A percentile compares a stretch with the other conserved stretches of the same genome.
Evolutionary conservation across 1,140 invertebrate species (phyloP).

Genomic region (Magallana gigas): DNA sequence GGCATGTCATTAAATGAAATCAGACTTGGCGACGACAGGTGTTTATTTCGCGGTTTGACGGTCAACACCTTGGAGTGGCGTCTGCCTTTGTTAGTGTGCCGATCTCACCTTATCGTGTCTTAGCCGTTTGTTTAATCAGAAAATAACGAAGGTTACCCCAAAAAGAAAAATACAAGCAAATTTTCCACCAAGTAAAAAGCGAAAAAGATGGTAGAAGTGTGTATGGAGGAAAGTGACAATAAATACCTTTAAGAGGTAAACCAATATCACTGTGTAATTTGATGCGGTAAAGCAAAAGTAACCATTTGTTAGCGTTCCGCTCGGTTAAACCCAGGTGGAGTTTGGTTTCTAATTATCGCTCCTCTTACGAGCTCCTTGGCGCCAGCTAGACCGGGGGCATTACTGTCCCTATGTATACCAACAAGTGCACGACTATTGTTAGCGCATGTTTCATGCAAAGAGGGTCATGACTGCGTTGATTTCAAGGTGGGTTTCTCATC

Average conservation of each 20-base stretch:
- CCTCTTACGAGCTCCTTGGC: slow-evolving; percentile 55
- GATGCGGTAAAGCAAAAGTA: slow-evolving; percentile 45
- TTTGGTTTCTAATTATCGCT: slow-evolving; percentile 60
- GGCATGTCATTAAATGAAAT: slow-evolving; percentile 58
- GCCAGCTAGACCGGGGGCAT: slow-evolving; percentile 53
- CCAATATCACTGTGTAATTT: slow-evolving; percentile 49
- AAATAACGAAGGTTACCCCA: slow-evolving; percentile 32
- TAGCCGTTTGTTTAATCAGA: slow-evolving; percentile 43
- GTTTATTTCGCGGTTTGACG: slow-evolving; percentile 55
- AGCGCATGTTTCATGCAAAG: slow-evolving; percentile 55
- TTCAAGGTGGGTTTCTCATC: slow-evolving; percentile 30
- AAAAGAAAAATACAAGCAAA: slow-evolving; percentile 33
- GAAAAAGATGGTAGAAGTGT: slow-evolving; percentile 18
- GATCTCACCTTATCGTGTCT: slow-evolving; percentile 41
- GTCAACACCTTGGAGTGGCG: slow-evolving; percentile 54
- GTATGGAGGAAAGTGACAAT: slow-evolving; percentile 55
- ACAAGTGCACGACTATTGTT: slow-evolving; percentile 52
- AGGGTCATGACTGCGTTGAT: slow-evolving; percentile 51
- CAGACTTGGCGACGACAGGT: slow-evolving; percentile 61
- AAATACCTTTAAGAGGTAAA: slow-evolving; percentile 36
- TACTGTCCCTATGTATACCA: slow-evolving; percentile 49
- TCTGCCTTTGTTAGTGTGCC: slow-evolving; percentile 30
- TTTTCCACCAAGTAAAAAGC: background rate
- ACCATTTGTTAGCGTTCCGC: slow-evolving; percentile 57
- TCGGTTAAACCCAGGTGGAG: slow-evolving; percentile 50